These are phyloP conservation scores for Gambelia wislizenii DNA, from an alignment of 2,797 vertebrate species.

Conservation along the genomic window DNA sequence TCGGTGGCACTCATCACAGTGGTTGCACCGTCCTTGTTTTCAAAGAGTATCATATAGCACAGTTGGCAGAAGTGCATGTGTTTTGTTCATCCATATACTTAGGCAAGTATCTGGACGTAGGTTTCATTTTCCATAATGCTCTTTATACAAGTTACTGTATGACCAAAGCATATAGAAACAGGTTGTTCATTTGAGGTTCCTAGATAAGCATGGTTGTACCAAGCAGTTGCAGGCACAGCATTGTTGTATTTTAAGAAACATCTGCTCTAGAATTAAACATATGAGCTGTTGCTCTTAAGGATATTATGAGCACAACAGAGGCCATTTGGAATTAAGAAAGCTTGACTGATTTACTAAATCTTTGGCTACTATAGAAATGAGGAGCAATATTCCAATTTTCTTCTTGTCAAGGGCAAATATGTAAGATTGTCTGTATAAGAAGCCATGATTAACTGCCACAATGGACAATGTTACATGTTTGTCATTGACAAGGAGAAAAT, in stretches of 20 bases:
- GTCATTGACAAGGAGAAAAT: too few relatives aligned
- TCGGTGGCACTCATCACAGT: not conserved
- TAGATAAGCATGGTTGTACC: not conserved
- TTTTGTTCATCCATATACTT: not conserved
- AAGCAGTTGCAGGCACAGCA: not conserved
- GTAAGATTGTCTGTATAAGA: not conserved
- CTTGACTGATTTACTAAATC: not conserved
- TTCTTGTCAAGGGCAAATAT: not conserved
- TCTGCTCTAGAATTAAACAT: not conserved
- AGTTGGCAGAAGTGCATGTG: not conserved
- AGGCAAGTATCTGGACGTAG: not conserved
- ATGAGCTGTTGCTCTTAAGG: not conserved
- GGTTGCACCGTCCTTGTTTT: not conserved
- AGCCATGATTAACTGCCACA: not conserved
- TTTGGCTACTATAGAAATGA: not conserved
- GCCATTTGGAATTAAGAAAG: not conserved
- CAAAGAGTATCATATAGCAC: not conserved
- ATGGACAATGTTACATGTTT: not conserved
- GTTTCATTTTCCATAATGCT: not conserved
- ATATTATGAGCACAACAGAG: not conserved
- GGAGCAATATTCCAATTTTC: not conserved
- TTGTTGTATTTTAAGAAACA: not conserved
- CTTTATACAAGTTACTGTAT: not conserved
- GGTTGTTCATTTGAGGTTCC: not conserved
- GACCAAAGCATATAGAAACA: not conserved